Evolutionary conservation across 2,888 invertebrate species (phyloP).

Genomic region (Zygaena filipendulae): DNA sequence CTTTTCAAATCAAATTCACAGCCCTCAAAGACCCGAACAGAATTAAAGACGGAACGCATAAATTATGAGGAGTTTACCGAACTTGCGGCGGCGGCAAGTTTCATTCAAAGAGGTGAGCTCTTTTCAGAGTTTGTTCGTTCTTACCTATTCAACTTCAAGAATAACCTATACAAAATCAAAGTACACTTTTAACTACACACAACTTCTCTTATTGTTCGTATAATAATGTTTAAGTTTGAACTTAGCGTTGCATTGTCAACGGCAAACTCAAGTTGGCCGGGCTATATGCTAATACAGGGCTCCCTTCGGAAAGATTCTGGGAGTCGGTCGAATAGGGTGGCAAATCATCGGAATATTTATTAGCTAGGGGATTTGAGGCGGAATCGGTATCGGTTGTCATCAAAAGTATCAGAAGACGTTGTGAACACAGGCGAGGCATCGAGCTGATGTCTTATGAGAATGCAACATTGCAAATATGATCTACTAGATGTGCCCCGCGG

Average conservation of each 20-base stretch:
- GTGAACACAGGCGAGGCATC: too few relatives aligned
- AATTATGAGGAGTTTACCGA: constrained; percentile 49
- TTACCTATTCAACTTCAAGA: constrained; percentile 28
- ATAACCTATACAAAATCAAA: constrained; percentile 11
- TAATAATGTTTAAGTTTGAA: too few relatives aligned
- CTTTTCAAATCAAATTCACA: constrained; percentile 50
- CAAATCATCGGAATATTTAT: constrained; percentile 62
- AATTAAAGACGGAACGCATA: constrained; percentile 56
- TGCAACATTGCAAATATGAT: too few relatives aligned
- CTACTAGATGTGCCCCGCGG: too few relatives aligned
- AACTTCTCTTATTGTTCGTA: too few relatives aligned
- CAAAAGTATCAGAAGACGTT: too few relatives aligned
- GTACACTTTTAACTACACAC: too few relatives aligned
- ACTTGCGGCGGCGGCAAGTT: constrained; percentile 42
- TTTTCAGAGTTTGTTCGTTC: constrained; percentile 45
- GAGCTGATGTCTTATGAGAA: too few relatives aligned
- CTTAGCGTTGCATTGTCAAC: too few relatives aligned
- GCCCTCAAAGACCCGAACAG: constrained; percentile 29
- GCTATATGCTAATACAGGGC: constrained; percentile 48
- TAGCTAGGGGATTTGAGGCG: constrained; percentile 39
- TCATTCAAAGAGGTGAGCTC: constrained; percentile 44
- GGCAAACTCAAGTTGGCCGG: constrained; percentile 22
- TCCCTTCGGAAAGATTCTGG: constrained; percentile 57
- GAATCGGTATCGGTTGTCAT: constrained; percentile 24
- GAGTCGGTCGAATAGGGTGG: constrained; percentile 47